Conservation (phyloP, 2,113 vertebrate genomes). For the Martes martes region DNA sequence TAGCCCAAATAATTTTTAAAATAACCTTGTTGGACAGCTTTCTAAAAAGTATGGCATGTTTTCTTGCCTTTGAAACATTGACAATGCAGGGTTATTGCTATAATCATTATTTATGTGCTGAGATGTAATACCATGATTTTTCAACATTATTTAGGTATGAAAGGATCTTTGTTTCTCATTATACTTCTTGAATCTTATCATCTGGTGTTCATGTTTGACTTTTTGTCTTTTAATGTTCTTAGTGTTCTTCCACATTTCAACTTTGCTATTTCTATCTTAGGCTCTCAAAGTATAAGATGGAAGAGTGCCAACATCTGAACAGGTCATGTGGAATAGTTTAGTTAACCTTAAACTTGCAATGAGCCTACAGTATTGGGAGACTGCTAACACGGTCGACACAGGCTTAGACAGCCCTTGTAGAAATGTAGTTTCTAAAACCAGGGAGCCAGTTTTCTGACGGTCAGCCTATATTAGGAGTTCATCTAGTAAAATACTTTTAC, state of each 20-base stretch:
- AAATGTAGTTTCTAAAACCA: neutral
- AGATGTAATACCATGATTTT: neutral
- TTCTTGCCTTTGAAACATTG: neutral
- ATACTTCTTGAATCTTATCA: neutral
- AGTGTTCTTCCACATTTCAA: neutral
- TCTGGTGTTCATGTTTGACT: neutral
- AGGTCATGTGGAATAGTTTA: neutral
- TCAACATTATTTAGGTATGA: neutral
- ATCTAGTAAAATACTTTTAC: neutral
- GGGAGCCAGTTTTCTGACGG: neutral
- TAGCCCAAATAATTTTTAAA: neutral
- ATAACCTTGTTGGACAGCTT: neutral
- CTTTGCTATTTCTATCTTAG: neutral
- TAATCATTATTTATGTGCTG: neutral
- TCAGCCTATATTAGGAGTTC: neutral
- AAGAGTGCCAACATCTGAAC: neutral
- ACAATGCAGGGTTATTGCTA: neutral
- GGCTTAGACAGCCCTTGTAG: neutral
- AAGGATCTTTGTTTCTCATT: neutral
- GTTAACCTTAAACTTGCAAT: neutral
- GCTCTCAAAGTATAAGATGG: neutral
- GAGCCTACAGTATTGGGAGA: neutral
- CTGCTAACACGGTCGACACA: neutral
- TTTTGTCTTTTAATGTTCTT: neutral
- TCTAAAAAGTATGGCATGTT: neutral